These are phyloP conservation scores for Spisula subtruncata DNA, from an alignment of 2,888 invertebrate genomes.

Conservation along the genomic window DNA sequence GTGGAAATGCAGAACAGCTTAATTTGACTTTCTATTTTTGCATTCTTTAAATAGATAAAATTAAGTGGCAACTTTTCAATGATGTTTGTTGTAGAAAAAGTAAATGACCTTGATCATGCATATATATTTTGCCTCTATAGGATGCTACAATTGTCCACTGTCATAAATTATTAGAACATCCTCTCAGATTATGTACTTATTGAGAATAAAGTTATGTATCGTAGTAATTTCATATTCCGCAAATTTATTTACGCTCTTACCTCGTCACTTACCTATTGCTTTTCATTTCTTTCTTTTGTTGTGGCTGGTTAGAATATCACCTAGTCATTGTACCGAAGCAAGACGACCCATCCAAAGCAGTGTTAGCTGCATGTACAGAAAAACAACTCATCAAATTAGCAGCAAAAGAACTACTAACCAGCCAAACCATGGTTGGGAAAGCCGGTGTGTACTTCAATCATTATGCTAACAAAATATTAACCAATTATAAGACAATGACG, in stretches of 20 bases:
- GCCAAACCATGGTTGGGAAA: conserved; percentile 13
- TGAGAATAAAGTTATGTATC: background rate
- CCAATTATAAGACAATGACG: background rate
- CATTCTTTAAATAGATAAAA: too few species aligned
- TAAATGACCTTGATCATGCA: too few species aligned
- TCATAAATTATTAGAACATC: too few species aligned
- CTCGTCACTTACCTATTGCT: conserved; percentile 3
- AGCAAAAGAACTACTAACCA: conserved; percentile 74
- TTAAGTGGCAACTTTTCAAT: too few species aligned
- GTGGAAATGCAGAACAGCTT: too few species aligned
- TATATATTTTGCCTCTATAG: too few species aligned
- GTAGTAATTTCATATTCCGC: background rate
- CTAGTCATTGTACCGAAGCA: conserved; percentile 84
- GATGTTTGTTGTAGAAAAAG: too few species aligned
- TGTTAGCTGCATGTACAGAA: conserved; percentile 84
- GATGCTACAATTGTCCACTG: too few species aligned
- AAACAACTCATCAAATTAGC: conserved; percentile 83
- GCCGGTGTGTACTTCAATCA: conserved; percentile 42
- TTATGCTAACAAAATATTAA: conserved; percentile 22
- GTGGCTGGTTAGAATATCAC: conserved; percentile 78
- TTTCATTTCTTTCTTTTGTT: conserved; percentile 30
- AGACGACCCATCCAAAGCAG: conserved; percentile 83
- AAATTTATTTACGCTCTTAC: background rate
- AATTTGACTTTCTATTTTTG: too few species aligned
- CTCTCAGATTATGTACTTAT: background rate